phyloP scores from a whole-genome alignment of 2,797 vertebrate genomes.

The Dipus sagitta region DNA sequence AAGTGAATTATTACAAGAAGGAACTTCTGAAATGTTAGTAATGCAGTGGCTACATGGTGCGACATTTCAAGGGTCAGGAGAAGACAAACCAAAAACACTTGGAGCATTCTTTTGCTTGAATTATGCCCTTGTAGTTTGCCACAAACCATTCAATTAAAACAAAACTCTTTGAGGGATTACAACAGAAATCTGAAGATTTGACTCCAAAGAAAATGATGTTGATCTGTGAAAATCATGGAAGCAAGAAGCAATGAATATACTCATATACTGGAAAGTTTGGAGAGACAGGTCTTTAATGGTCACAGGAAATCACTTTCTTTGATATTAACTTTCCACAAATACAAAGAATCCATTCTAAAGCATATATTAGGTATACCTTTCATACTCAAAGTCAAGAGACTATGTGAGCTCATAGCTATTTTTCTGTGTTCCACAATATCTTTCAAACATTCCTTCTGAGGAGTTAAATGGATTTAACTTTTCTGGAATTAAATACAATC shows the following conservation, averaged over 20 bases:
- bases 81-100: conserved; percentile 50
- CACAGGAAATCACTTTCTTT: conserved; percentile 41
- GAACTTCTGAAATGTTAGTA: conserved; percentile 29
- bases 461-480: conserved; percentile 76
- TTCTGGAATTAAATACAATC: conserved; percentile 77
- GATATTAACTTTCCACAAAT: conserved; percentile 56
- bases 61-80: background rate
- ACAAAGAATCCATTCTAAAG: conserved; percentile 58
- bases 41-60: background rate
- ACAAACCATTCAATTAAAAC: conserved; percentile 53
- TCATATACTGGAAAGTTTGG: conserved; percentile 6
- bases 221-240: conserved; percentile 28
- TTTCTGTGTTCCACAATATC: conserved; percentile 47
- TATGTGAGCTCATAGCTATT: background rate
- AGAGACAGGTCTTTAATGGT: background rate
- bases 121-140: conserved; percentile 16
- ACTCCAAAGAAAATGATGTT: conserved; percentile 29
- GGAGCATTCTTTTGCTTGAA: conserved; percentile 31
- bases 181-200: conserved; percentile 48
- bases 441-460: conserved; percentile 65
- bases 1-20: conserved; percentile 24
- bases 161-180: conserved; percentile 28
- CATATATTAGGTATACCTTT: conserved; percentile 45
- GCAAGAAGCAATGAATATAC: conserved; percentile 5
- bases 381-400: conserved; percentile 47